These are phyloP conservation scores for Cheilosia vulpina DNA, from an alignment of 2,888 invertebrate genomes.

Conservation along the genomic window DNA sequence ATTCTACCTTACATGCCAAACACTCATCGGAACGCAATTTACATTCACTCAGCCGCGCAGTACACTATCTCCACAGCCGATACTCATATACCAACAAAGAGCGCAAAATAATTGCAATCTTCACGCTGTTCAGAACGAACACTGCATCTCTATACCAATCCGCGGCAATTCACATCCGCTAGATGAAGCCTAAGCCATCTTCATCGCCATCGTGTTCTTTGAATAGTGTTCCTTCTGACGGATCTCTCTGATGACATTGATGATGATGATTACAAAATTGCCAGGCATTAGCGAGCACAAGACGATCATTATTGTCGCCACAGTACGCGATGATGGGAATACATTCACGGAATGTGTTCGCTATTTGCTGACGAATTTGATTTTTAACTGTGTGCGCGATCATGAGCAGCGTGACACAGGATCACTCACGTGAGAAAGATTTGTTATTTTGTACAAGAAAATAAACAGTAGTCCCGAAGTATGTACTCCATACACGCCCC, in stretches of 20 bases:
- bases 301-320: conserved; percentile 68
- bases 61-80: not conserved
- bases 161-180: conserved; percentile 59
- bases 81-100: conserved; percentile 14
- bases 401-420: conserved; percentile 65
- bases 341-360: conserved; percentile 69
- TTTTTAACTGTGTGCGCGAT: conserved; percentile 42
- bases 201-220: conserved; percentile 2
- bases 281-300: conserved; percentile 59
- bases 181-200: conserved; percentile 14
- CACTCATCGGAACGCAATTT: conserved; percentile 50
- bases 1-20: conserved; percentile 48
- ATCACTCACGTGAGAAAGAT: conserved; percentile 71
- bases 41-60: conserved; percentile 46
- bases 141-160: conserved; percentile 49
- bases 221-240: conserved; percentile 34
- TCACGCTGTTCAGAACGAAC: conserved; percentile 61
- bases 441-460: conserved; percentile 14
- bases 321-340: conserved; percentile 48
- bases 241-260: conserved; percentile 53
- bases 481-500: conserved; percentile 21
- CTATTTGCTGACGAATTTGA: conserved; percentile 55
- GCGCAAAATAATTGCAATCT: conserved; percentile 65
- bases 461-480: conserved; percentile 2
- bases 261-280: conserved; percentile 73